Evolutionary conservation across 2,113 vertebrate genomes (phyloP), one percentile per base, ranked within the genome.

Genomic region (Carassius auratus): DNA sequence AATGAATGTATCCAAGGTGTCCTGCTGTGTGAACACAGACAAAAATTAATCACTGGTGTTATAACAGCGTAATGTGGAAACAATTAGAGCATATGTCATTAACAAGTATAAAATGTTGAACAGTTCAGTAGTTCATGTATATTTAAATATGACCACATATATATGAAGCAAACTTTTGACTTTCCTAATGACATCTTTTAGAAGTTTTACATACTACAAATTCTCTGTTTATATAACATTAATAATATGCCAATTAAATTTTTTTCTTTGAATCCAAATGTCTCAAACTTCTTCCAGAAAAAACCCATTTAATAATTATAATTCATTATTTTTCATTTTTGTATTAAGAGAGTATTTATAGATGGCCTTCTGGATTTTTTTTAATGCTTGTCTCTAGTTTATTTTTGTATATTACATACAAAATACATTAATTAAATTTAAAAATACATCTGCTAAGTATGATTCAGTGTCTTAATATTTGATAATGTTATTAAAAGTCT

Each of bases 21-120:
- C 79, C 42, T 50, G 23, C 62, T 81, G 79, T 50, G 61, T 68
- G 23, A 66, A 68, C 61, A 81, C 15, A 26, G 64, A 68, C 23
- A 50, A 14, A 66, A 33, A 81, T 81, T 1, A 68, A 81, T 81
- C 36, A 42, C 26, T 66, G 23, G 74, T 76, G n/a, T 81, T 81
- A 81, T 68, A 10, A 52, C 13, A 33, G 26, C 61, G 52, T 68
- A 50, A 50, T 66, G 23, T 21, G 23, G 9, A 30, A 50, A 68
- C 42, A 68, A 14, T 81, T 68, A 33, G 12, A 62, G 36, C 33
- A 79, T 30, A 68, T 50, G 10, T 68, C 42, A 68, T 81, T 81
- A 30, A 62, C 15, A 21, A 26, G n/a, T 9, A 81, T 30, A 81
- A 81, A 50, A 48, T 8, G 13, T 12, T 74, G 13, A 30, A 80